These are phyloP conservation scores for Lithophane ornitopus DNA, from an alignment of 2,888 invertebrate genomes.

Conservation along the genomic window DNA sequence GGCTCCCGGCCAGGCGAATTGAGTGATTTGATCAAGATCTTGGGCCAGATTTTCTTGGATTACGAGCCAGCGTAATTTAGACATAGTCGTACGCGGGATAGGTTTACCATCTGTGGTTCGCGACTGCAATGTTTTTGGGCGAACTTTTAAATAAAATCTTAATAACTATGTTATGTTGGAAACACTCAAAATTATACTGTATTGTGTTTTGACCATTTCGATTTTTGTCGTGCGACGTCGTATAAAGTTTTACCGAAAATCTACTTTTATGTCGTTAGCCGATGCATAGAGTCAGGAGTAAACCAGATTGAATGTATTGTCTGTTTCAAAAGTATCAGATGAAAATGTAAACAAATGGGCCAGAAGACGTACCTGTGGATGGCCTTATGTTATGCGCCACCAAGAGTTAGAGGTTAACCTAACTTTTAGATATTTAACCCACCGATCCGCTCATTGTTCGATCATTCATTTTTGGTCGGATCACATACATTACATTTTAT, in stretches of 20 bases:
- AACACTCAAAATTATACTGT: background rate
- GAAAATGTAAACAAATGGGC: background rate
- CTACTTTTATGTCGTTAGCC: background rate
- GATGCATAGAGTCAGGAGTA: background rate
- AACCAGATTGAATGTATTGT: background rate
- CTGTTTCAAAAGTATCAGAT: background rate
- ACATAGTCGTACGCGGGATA: background rate
- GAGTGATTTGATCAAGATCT: constrained; percentile 62
- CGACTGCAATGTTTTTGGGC: background rate
- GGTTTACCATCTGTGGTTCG: background rate
- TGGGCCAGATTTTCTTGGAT: constrained; percentile 46
- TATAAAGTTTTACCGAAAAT: background rate
- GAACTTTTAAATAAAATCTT: background rate
- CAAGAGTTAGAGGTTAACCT: no score
- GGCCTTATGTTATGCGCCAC: no score
- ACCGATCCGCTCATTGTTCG: no score
- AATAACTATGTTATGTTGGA: background rate
- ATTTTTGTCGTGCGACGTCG: background rate
- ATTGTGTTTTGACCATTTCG: background rate
- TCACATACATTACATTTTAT: no score
- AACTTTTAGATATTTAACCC: no score
- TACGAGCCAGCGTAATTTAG: constrained; percentile 47
- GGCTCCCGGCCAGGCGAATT: constrained; percentile 61
- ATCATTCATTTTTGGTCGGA: no score
- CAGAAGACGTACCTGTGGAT: background rate